Base-by-base conservation (phyloP, 2,113 vertebrate species). In the Rostratula benghalensis region DNA sequence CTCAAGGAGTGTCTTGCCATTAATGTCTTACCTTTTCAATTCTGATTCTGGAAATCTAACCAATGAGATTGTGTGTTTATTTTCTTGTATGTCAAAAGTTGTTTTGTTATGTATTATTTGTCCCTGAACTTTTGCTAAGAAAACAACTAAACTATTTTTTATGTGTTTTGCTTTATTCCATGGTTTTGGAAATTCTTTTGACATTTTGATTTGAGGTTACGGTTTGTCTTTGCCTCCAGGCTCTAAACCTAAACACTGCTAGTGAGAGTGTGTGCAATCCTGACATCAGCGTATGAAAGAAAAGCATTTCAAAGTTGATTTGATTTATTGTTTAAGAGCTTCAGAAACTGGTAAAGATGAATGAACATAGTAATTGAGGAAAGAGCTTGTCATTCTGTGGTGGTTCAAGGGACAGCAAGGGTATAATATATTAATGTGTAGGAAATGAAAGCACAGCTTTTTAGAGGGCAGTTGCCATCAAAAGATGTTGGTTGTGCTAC, bases 301-400 rank as follows among this genome's bases (percentile, higher is more conserved):
- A 87, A 89, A 60, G 33, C 13, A 24, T 75, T 82, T 64, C 33
- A 18, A 71, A 90, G 12, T 57, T 91, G 23, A 79, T 82, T 78
- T 85, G 70, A 93, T 89, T 81, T 89, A 92, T 71, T 92, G 41
- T 89, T 80, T 65, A 79, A 87, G 54, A 77, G 74, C 37, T 60
- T 93, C 45, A 80, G 84, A 80, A 80, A 23, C 70, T 93, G 75
- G 53, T 83, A 46, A 90, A 91, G 74, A 91, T 83, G 20, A 83
- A 85, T 93, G 67, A 77, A 91, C 63, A 45, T 77, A n/a, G 37
- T 93, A 89, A 93, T 76, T 91, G 82, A 93, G 59, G 77, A 87
- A 95, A 68, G 78, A 76, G n/a, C 14, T 85, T 89, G 28, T 94
- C 56, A 65, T 94, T 94, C 33, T 12, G 11, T 88, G 45, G 31